phyloP scores from a whole-genome alignment of 2,113 vertebrate species.

The Platycercus adscitus region DNA sequence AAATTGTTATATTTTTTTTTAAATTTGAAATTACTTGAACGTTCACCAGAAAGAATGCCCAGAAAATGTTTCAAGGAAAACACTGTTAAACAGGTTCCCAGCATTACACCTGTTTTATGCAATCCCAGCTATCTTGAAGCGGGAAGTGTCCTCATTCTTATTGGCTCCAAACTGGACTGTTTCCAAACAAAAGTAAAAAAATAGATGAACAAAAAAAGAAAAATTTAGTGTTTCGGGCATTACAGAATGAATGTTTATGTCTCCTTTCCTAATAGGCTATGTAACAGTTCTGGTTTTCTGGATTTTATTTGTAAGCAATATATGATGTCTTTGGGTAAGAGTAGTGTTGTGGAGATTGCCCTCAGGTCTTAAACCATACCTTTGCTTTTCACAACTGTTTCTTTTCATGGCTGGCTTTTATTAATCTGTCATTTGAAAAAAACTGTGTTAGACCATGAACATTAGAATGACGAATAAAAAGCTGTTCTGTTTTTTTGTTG shows the following conservation, averaged over 20 bases:
- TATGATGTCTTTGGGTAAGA: not conserved
- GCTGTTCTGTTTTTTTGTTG: not conserved
- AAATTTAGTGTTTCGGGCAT: not conserved
- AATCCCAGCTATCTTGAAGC: not conserved
- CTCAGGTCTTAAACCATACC: not conserved
- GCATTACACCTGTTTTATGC: not conserved
- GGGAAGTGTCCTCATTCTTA: not conserved
- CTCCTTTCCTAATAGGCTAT: not conserved
- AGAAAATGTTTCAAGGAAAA: not conserved
- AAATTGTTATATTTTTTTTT: not conserved
- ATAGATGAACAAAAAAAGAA: not conserved
- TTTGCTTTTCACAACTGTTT: not conserved
- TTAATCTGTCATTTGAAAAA: not conserved
- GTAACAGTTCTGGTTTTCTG: not conserved
- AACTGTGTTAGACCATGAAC: not conserved
- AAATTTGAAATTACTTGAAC: not conserved
- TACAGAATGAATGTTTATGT: rapidly evolving
- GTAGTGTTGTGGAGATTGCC: not conserved
- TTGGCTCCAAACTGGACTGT: not conserved
- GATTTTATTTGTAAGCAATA: not conserved
- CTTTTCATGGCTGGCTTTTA: not conserved
- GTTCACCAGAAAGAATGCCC: not conserved
- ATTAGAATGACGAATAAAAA: not conserved
- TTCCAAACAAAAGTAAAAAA: not conserved
- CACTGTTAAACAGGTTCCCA: not conserved